Evolutionary conservation across 2,888 invertebrate genomes (phyloP).

Genomic region (Cyclophora punctaria): DNA sequence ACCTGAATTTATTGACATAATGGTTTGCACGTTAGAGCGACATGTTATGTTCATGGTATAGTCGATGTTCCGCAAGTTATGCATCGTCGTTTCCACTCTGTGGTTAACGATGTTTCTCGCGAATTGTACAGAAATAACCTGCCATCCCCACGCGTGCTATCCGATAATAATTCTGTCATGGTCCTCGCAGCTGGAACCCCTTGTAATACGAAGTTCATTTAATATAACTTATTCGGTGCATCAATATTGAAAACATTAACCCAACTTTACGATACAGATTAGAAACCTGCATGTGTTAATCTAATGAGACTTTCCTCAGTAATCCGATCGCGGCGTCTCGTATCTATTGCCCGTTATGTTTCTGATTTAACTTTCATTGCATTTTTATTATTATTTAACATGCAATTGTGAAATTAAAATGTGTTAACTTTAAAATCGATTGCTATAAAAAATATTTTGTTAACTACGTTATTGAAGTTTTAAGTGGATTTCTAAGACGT

Average conservation of each 20-base stretch:
- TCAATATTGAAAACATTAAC: slow-evolving; percentile 31
- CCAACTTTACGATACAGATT: too few relatives aligned
- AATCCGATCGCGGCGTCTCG: slow-evolving; percentile 46
- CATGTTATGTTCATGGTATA: slow-evolving; percentile 4
- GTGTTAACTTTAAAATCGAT: too few relatives aligned
- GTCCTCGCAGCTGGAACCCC: slow-evolving; percentile 61
- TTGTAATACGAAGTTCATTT: slow-evolving; percentile 33
- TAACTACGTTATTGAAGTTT: too few relatives aligned
- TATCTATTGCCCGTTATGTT: slow-evolving; percentile 49
- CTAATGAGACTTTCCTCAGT: slow-evolving; percentile 56
- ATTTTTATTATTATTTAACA: slow-evolving; percentile 31
- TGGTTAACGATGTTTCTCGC: slow-evolving; percentile 58
- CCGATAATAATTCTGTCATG: slow-evolving; percentile 67
- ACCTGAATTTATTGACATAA: too few relatives aligned
- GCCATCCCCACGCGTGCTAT: slow-evolving; percentile 45
- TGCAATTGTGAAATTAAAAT: slow-evolving; percentile 4
- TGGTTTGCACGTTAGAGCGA: too few relatives aligned
- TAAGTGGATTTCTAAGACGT: too few relatives aligned
- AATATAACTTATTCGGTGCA: slow-evolving; percentile 31
- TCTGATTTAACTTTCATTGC: slow-evolving; percentile 47
- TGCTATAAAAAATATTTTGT: too few relatives aligned
- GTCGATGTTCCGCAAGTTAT: slow-evolving; percentile 39
- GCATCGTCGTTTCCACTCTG: slow-evolving; percentile 38
- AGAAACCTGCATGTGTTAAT: slow-evolving; percentile 1
- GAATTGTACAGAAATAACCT: slow-evolving; percentile 64